phyloP scores from a whole-genome alignment of 2,797 vertebrate genomes.

The Takifugu ocellatus region DNA sequence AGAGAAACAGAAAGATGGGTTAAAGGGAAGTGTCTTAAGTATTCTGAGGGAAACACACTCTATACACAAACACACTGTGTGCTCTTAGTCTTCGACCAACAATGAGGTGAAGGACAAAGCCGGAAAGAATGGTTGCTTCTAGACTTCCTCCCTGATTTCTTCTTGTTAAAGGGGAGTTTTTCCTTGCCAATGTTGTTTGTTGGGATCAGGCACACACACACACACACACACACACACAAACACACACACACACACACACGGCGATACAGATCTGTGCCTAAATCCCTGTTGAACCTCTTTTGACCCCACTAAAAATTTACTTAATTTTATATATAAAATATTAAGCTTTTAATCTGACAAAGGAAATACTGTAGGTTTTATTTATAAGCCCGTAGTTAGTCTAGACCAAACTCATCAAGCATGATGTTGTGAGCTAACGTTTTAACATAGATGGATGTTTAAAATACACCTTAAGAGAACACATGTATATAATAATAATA shows the following conservation, averaged over 20 bases:
- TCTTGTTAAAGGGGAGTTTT: no score
- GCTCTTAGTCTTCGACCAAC: slow-evolving; percentile 12
- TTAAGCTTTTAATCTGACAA: slow-evolving; percentile 18
- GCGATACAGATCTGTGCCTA: slow-evolving; percentile 29
- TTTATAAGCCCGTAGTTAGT: not conserved
- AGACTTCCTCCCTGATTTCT: no score
- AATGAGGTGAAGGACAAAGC: no score
- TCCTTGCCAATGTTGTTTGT: no score
- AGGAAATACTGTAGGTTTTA: slow-evolving; percentile 9
- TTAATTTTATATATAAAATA: slow-evolving; percentile 8
- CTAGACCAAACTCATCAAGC: not conserved
- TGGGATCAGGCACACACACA: slow-evolving; percentile 8
- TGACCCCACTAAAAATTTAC: slow-evolving; percentile 20
- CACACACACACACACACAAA: slow-evolving; percentile 16
- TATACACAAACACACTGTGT: slow-evolving; percentile 12
- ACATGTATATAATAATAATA: no score
- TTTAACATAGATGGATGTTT: no score
- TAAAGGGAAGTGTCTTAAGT: slow-evolving; percentile 13
- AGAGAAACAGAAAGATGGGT: slow-evolving; percentile 26
- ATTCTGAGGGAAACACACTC: not conserved
- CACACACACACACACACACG: slow-evolving; percentile 15
- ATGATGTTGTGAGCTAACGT: slow-evolving; percentile 8
- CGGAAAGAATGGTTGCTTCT: slow-evolving; percentile 12
- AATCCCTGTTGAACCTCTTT: slow-evolving; percentile 29
- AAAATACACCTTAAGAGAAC: slow-evolving; percentile 29